A percentile compares a stretch with the other conserved stretches of the same genome.
Evolutionary conservation across 2,113 vertebrate species (phyloP).

Genomic region (Tapirus terrestris): DNA sequence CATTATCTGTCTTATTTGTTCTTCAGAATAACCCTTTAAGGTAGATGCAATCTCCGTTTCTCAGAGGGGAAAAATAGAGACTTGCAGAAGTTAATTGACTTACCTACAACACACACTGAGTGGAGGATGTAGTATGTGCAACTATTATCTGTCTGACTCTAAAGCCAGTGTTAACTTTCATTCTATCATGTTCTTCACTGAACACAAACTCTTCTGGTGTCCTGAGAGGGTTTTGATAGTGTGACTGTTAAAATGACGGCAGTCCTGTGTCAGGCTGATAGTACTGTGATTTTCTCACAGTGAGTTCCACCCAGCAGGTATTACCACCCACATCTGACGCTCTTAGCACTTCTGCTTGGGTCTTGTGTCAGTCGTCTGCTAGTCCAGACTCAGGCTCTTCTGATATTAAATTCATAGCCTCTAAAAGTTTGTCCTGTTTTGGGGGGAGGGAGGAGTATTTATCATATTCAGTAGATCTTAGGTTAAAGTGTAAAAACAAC

Average conservation of each 20-base stretch:
- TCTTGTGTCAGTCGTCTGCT: background rate
- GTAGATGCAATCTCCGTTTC: background rate
- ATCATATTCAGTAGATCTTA: background rate
- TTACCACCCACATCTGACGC: background rate
- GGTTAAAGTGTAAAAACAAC: background rate
- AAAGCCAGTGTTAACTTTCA: background rate
- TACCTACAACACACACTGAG: background rate
- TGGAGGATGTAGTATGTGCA: background rate
- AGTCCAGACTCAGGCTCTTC: background rate
- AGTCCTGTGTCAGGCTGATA: background rate
- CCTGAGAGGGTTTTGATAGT: background rate
- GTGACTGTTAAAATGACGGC: background rate
- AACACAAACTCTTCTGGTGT: background rate
- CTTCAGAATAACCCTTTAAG: background rate
- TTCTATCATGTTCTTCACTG: background rate
- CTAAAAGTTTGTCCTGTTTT: background rate
- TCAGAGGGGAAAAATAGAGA: background rate
- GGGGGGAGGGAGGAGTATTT: background rate
- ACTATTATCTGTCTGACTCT: background rate
- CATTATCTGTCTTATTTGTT: background rate
- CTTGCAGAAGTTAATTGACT: slow-evolving; percentile 5
- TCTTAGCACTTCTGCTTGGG: background rate
- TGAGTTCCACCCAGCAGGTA: background rate
- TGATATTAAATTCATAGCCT: background rate
- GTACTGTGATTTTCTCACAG: background rate